Base-by-base conservation (phyloP, 53 echinoderm and acorn worm species). In the Holothuria leucospilota region DNA sequence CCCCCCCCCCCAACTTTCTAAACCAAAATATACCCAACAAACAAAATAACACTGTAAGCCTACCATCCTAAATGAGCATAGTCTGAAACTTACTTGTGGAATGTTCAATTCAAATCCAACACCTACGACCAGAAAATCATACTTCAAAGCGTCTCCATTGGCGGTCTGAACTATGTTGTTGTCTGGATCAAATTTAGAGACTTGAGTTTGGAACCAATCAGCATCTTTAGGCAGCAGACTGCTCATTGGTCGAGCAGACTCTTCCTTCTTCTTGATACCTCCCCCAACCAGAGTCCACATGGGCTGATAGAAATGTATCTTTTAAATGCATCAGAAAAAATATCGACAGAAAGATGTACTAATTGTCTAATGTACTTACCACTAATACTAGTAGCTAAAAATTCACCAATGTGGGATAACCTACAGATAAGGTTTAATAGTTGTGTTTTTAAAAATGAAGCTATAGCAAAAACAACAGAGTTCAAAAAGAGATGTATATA, bases 281-380 rank as follows among this genome's bases (percentile, higher is more conserved):
- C 94, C 96, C 12, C 96, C 96, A 29, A 96, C 96, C 63, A 96
- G 52, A 23, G 96, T 96, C 96, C 96, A 96, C 93, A 94, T 84
- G 4, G 96, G 91, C 88, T 96, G 96, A 69, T 96, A 96, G 82
- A 66, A 96, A 62, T 94, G 94, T 13, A 51, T 59, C 94, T 94
- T 41, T 23, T 23, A 39, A 80, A 60, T n/a, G n/a, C 56, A 56
- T n/a, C 16, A 56, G 16, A 16, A 56, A 56, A 56, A 56, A 56
- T 16, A 15, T 46, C 3, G 16, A 13, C 18, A 56, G 16, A 16
- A 4, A 56, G 18, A 1, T 18, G 3, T 46, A 34, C 6, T 46
- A 46, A 46, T 4, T 46, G 11, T 0, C 8, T 5, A 46, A 9
- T 8, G 6, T 11, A 5, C 8, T 46, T 46, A 11, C 11, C 2